These are phyloP conservation scores for Sardina pilchardus DNA, from an alignment of 2,113 vertebrate genomes.

Conservation along the genomic window DNA sequence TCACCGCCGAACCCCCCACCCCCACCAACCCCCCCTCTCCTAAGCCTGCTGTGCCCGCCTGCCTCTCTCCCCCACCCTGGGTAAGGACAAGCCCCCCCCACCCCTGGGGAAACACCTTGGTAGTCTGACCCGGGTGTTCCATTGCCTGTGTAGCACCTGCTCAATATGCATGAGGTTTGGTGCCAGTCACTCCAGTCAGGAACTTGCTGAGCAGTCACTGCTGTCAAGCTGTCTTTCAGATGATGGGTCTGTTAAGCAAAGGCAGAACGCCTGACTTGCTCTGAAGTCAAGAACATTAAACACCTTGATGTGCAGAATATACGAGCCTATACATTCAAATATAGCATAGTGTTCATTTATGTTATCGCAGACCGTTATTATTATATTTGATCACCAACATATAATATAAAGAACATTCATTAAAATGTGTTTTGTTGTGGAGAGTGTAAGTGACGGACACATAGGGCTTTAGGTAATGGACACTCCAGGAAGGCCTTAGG, in stretches of 20 bases:
- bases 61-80: not conserved
- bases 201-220: conserved; percentile 14
- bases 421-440: not conserved
- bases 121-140: not conserved
- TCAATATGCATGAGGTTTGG: not conserved
- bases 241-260: not conserved
- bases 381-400: not conserved
- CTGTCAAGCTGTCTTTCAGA: conserved; percentile 1
- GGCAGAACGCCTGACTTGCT: not conserved
- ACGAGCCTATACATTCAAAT: too few relatives aligned
- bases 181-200: conserved; percentile 5
- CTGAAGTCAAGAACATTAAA: not conserved
- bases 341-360: not conserved
- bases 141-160: not conserved
- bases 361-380: not conserved
- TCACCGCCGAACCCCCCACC: not conserved
- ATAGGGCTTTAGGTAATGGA: not conserved
- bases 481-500: not conserved
- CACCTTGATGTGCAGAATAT: too few relatives aligned
- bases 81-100: not conserved
- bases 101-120: not conserved
- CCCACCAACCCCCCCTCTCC: not conserved
- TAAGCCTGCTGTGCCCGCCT: conserved; percentile 1
- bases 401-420: not conserved
- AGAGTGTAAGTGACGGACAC: not conserved